A percentile compares a stretch with the other conserved stretches of the same genome.
Conservation (phyloP, 2,888 invertebrate species). For the Andrena hattorfiana region DNA sequence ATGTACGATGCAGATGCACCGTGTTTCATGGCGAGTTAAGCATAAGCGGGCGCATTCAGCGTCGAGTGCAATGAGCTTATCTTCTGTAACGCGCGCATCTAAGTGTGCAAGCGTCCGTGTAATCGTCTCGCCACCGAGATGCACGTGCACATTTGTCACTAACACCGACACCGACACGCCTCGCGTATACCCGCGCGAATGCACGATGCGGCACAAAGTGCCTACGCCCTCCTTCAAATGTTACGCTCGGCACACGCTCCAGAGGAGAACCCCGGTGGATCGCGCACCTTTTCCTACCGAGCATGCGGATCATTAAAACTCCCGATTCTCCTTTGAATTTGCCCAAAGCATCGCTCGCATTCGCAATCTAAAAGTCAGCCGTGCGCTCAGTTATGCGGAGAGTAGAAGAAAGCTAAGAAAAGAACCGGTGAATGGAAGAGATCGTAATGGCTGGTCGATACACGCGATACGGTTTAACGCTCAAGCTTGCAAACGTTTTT, state of each 20-base stretch:
- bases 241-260: slow-evolving; percentile 83
- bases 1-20: background rate
- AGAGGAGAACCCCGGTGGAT: slow-evolving; percentile 49
- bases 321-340: slow-evolving; percentile 6
- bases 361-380: background rate
- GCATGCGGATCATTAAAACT: background rate
- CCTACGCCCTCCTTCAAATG: slow-evolving; percentile 81
- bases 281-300: slow-evolving; percentile 29
- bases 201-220: slow-evolving; percentile 65
- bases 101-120: slow-evolving; percentile 72
- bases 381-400: too few species aligned
- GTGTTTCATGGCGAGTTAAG: background rate
- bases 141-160: slow-evolving; percentile 48
- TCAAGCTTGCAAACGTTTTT: too few species aligned
- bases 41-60: slow-evolving; percentile 11
- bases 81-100: slow-evolving; percentile 42
- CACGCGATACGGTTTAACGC: background rate
- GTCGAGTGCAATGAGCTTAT: slow-evolving; percentile 35
- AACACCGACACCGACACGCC: slow-evolving; percentile 42
- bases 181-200: slow-evolving; percentile 46
- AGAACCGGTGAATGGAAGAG: slow-evolving; percentile 1
- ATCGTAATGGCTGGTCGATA: slow-evolving; percentile 1
- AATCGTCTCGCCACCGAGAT: slow-evolving; percentile 62
- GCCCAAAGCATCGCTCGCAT: background rate
- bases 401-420: background rate